Base-by-base conservation (phyloP, 2,888 invertebrate species). In the Bimastos eiseni region DNA sequence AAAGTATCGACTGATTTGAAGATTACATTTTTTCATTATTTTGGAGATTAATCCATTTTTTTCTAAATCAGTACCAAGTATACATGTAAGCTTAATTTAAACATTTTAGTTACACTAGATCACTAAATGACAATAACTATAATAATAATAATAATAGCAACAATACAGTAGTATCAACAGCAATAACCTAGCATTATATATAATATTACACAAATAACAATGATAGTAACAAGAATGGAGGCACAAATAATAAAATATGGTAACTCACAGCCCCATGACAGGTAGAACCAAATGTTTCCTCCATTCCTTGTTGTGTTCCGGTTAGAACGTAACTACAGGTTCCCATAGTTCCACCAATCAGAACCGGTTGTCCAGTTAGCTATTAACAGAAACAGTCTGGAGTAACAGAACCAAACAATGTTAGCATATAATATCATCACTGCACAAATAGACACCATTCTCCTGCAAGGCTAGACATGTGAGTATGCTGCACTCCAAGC, bases 321-420 rank as follows among this genome's bases (percentile, higher is more conserved):
- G 99, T 99, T 70, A 99, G 96, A 13, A 99, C 99, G 95, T 99
- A 99, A 94, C 99, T 99, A 95, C 99, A 99, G 4, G 99, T 99
- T 37, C 99, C 99, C 99, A 99, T 99, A 5, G 99, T 98, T 89
- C 99, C 99, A 89, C 99, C 99, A 94, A 99, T 99, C 83, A 99
- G 96, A 24, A 99, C 99, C 2, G 99, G 99, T 94, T 99, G 99
- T 0, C 99, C 99, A 83, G 98, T 99, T 92, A 99, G 95, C 96
- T 99, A 97, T 34, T 83, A 83, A 44, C n/a, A 90, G 30, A 70
- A 70, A 70, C 70, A 70, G 8, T 70, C 11, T n/a, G n/a, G 8
- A n/a, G 6, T n/a, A n/a, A 70, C 70, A 70, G 70, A 70, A 70
- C 70, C 38, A 70, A 33, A 55, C 6, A 19, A 37, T 8, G 4